These are phyloP conservation scores for Telmatherina bonti DNA, from an alignment of 2,797 vertebrate genomes.

Conservation along the genomic window DNA sequence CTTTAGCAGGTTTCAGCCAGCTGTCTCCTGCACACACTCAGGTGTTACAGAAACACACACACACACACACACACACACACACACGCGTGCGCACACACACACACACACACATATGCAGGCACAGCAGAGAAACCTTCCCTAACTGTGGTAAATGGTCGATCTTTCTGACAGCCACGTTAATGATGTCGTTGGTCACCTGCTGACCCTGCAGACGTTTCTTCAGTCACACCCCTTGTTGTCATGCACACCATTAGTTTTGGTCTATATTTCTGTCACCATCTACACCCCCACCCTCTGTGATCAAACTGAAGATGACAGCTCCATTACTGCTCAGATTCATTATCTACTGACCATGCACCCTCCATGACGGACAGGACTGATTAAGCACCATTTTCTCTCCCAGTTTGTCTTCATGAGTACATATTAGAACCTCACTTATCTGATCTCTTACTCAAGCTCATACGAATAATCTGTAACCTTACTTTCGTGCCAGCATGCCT, in stretches of 20 bases:
- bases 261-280: not conserved
- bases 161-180: conserved; percentile 70
- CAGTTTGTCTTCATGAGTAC: too few species aligned
- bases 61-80: too few species aligned
- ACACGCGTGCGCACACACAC: too few species aligned
- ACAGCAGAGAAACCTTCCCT: conserved; percentile 9
- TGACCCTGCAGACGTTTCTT: conserved; percentile 69
- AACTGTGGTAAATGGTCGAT: conserved; percentile 71
- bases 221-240: conserved; percentile 44
- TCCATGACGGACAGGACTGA: too few species aligned
- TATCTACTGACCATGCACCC: conserved; percentile 28
- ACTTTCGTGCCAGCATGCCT: not conserved
- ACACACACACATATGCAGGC: too few species aligned
- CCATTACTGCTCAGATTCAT: conserved; percentile 33
- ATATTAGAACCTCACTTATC: too few species aligned
- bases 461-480: too few species aligned
- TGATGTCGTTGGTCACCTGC: conserved; percentile 40
- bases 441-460: too few species aligned
- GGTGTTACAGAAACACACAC: not conserved
- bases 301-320: conserved; percentile 38
- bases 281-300: not conserved
- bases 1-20: conserved; percentile 54
- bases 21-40: conserved; percentile 20
- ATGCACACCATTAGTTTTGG: conserved; percentile 1
- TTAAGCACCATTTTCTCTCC: too few species aligned